Base-by-base conservation (phyloP, 2,797 vertebrate species). In the Hipposideros larvatus region DNA sequence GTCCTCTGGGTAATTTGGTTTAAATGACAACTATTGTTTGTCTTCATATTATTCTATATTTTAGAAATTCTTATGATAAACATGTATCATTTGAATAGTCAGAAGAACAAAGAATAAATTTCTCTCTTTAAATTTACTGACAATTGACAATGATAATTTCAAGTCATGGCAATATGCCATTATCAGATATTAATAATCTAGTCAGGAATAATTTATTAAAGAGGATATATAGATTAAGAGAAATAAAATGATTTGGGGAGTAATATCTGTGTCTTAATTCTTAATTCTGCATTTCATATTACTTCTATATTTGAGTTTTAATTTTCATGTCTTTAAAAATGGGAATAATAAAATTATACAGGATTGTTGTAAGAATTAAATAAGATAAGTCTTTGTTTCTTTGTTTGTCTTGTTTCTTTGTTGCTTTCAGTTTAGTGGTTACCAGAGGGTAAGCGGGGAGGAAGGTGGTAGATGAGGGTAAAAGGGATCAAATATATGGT, bases 281-380 rank as follows among this genome's bases (percentile, higher is more conserved):
- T 87, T 71, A 78, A 94, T 84, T 73, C 15, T 70, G 14, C 5
- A 68, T 73, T 77, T 92, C 74, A 48, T 24, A 10, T 57, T 48
- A 80, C 24, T 71, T 90, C 4, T 78, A 2, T 59, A 68, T 34
- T 80, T 55, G 34, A 70, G 3, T 80, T 22, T 83, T 31, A 71
- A 24, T 92, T 85, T 74, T 21, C 37, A 41, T 61, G 61, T 66
- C 9, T 96, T 96, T 24, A 71, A 31, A 85, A 80, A 83, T 75
- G 41, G 26, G 18, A 83, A 92, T 57, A 61, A 55, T 46, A 68
- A 92, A 77, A 77, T 0, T 3, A 4, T 46, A 86, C 13, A 75
- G n/a, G 4, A 2, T 73, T 94, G 18, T 57, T 48, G 0, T 51
- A 90, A 70, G 11, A n/a, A 79, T 94, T 94, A 90, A 84, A 22